These are phyloP conservation scores for Melanostigma gelatinosum DNA, from an alignment of 2,113 vertebrate genomes.

Conservation along the genomic window DNA sequence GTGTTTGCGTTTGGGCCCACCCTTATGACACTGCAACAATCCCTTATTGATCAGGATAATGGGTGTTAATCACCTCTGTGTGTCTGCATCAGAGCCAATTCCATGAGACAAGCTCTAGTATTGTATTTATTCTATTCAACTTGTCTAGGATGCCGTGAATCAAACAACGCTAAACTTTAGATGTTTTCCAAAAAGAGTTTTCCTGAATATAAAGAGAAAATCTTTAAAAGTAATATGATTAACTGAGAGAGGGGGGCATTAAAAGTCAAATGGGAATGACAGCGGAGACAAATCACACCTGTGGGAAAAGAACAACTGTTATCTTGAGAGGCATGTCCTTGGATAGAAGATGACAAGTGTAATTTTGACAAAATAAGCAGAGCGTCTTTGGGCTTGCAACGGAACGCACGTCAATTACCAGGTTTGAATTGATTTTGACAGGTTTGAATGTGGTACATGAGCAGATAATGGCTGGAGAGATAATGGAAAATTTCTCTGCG, in stretches of 20 bases:
- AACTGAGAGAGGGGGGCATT: neutral
- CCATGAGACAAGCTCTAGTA: neutral
- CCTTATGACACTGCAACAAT: neutral
- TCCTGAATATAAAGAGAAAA: neutral
- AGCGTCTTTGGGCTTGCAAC: slow-evolving; percentile 56
- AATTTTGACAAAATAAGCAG: slow-evolving; percentile 78
- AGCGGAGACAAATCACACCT: slow-evolving; percentile 58
- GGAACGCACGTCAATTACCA: slow-evolving; percentile 79
- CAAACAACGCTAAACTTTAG: neutral
- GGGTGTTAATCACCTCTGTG: neutral
- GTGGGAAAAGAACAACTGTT: slow-evolving; percentile 52
- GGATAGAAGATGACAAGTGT: slow-evolving; percentile 82
- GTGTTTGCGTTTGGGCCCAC: too few species aligned
- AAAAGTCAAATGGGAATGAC: slow-evolving; percentile 52
- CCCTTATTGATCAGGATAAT: neutral
- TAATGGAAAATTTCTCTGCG: slow-evolving; percentile 74
- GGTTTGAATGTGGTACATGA: slow-evolving; percentile 76
- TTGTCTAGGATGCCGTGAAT: neutral
- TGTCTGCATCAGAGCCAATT: neutral
- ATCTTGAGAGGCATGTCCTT: slow-evolving; percentile 69
- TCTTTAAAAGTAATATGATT: slow-evolving; percentile 29
- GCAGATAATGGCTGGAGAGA: slow-evolving; percentile 76
- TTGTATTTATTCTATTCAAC: neutral
- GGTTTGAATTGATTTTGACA: slow-evolving; percentile 79
- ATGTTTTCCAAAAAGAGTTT: neutral